Conservation (phyloP, 2,113 vertebrate genomes). For the Aspiorhynchus laticeps region DNA sequence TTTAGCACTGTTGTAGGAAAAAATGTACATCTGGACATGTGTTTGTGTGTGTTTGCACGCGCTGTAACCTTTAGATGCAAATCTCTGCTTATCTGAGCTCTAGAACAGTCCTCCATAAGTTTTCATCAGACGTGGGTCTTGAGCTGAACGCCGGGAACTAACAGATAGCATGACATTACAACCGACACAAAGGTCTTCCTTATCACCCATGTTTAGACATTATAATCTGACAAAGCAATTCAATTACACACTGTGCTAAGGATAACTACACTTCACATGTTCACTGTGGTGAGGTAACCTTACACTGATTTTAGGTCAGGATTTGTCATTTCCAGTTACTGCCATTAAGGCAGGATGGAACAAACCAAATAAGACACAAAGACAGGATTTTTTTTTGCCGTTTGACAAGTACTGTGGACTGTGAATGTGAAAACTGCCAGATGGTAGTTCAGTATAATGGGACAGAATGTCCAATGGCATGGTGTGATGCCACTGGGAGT, state of each 20-base stretch:
- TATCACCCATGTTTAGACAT: background rate
- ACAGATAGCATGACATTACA: background rate
- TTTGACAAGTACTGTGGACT: background rate
- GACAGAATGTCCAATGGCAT: background rate
- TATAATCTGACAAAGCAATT: slow-evolving; percentile 6
- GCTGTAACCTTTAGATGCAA: slow-evolving; percentile 37
- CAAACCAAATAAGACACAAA: background rate
- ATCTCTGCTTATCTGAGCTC: background rate
- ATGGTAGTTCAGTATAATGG: background rate
- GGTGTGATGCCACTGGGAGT: no score
- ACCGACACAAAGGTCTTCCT: slow-evolving; percentile 1
- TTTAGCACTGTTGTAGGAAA: background rate
- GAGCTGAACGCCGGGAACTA: background rate
- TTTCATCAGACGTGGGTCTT: background rate
- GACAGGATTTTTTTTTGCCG: no score
- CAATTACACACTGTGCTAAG: background rate
- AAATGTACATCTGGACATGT: slow-evolving; percentile 16
- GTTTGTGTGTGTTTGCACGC: background rate
- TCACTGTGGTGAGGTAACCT: background rate
- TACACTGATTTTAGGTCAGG: background rate
- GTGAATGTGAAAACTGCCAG: background rate
- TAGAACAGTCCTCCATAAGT: background rate
- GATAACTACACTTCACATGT: background rate
- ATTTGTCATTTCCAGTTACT: no score
- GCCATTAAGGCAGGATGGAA: background rate